Percentiles rank a stretch among this genome's conserved stretches.
These are phyloP conservation scores for Nomada hirtipes DNA, from an alignment of 2,888 invertebrate species.

Conservation along the genomic window DNA sequence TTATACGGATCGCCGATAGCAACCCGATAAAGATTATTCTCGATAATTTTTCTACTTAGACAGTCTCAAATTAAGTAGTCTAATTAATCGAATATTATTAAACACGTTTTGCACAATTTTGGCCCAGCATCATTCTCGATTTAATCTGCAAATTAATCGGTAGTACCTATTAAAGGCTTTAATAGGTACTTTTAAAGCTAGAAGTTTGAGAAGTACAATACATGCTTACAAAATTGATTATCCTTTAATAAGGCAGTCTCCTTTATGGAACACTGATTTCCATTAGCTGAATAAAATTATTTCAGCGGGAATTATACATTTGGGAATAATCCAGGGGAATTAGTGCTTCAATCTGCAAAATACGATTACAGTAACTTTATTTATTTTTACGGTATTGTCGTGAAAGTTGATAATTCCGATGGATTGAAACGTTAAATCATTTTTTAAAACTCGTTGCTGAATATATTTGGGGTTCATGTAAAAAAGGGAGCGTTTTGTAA, in stretches of 20 bases:
- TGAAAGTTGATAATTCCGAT: not conserved
- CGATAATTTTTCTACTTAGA: not conserved
- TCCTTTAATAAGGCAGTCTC: not conserved
- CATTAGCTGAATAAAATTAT: not conserved
- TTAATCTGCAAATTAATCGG: no score
- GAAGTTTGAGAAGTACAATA: not conserved
- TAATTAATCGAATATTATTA: no score
- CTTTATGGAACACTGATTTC: not conserved
- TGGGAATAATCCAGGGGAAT: not conserved
- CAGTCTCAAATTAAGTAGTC: not conserved
- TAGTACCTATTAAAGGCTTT: no score
- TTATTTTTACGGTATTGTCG: not conserved
- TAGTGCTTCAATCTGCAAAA: not conserved
- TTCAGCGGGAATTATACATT: not conserved
- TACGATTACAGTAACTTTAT: not conserved
- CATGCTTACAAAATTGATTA: not conserved
- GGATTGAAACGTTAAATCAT: not conserved
- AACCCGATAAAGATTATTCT: slow-evolving; percentile 1
- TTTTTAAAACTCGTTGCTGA: no score
- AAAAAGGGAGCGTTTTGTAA: no score
- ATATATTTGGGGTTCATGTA: no score
- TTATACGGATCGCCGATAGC: slow-evolving; percentile 3
- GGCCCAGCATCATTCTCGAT: no score
- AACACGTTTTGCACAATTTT: not conserved
- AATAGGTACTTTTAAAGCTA: no score